Evolutionary conservation across 2,888 invertebrate species (phyloP), one percentile per base, ranked within the genome.

Genomic region (Megamerina dolium): DNA sequence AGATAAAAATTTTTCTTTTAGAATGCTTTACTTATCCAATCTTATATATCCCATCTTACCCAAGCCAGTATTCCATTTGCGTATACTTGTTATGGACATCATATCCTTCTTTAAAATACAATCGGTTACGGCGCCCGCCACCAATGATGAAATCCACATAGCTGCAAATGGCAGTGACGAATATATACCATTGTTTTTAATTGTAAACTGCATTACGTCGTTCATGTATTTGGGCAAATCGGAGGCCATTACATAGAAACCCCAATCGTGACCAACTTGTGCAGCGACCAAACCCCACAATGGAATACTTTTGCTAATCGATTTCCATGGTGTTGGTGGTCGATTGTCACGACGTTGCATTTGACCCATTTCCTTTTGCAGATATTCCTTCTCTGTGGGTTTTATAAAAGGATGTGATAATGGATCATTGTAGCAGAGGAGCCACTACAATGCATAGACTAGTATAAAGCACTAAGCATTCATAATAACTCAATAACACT

Each of bases 231-330:
- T 78, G 12, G 82, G 81, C 42, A 82, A 67, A 63, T 81, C 80
- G 1, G 79, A 78, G 2, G 81, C 76, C 76, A 82, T 78, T 2
- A 79, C 80, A 55, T 77, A 81, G 62, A 81, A 78, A 31, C 80
- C 80, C 79, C 80, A 82, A 61, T 80, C 80, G 63, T 80, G 80
- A 9, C 78, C 79, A 39, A 78, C 73, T 74, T 85, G 85, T 49
- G 86, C 86, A 36, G 77, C 77, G 10, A 87, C 79, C n/a, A 87
- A 64, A 0, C 86, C 86, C 78, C 85, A 81, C 43, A 87, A 72
- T 0, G 86, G 84, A 3, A 78, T 73, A 1, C 82, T 86, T 42
- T 75, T 82, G n/a, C 84, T 69, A 38, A 88, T 83, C 0, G 75
- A 75, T 55, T 74, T 77, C 85, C 87, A 87, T 0, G 87, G 87